Conservation (phyloP, 2,888 invertebrate genomes). For the Phalera bucephala region DNA sequence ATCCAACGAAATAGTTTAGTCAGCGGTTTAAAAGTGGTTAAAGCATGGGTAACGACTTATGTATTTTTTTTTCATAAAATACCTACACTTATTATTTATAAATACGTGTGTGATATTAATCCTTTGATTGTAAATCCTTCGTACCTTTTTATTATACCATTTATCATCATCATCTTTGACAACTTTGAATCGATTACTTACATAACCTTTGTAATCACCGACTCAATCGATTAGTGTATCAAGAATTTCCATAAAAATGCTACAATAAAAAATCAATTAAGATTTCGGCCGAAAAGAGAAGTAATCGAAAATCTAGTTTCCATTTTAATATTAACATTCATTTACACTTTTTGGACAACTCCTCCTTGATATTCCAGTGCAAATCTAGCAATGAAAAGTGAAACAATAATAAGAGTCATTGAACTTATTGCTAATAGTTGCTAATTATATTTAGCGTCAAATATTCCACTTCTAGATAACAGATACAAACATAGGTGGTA, state of each 20-base stretch:
- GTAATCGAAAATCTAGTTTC: neutral
- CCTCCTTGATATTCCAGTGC: slow-evolving; percentile 5
- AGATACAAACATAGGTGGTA: neutral
- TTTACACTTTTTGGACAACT: slow-evolving; percentile 3
- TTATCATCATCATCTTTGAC: neutral
- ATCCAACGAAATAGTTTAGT: too few species aligned
- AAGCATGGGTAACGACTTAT: too few species aligned
- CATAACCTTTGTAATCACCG: neutral
- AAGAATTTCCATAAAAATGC: neutral
- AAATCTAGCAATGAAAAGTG: slow-evolving; percentile 7
- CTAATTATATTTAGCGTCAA: slow-evolving; percentile 18
- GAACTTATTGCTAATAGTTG: slow-evolving; percentile 24
- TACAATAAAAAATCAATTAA: neutral
- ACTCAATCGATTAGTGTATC: neutral
- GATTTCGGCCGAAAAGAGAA: neutral
- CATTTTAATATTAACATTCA: slow-evolving; percentile 1
- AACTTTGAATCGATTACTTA: neutral
- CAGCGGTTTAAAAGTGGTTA: too few species aligned
- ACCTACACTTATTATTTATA: too few species aligned
- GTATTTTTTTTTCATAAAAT: too few species aligned
- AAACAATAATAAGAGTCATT: slow-evolving; percentile 18
- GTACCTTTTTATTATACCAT: too few species aligned
- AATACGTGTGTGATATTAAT: too few species aligned
- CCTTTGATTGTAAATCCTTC: too few species aligned
- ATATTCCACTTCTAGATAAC: slow-evolving; percentile 29